A percentile compares a stretch with the other conserved stretches of the same genome.
Evolutionary conservation across 2,113 vertebrate genomes (phyloP).

Genomic region (Tyto alba): DNA sequence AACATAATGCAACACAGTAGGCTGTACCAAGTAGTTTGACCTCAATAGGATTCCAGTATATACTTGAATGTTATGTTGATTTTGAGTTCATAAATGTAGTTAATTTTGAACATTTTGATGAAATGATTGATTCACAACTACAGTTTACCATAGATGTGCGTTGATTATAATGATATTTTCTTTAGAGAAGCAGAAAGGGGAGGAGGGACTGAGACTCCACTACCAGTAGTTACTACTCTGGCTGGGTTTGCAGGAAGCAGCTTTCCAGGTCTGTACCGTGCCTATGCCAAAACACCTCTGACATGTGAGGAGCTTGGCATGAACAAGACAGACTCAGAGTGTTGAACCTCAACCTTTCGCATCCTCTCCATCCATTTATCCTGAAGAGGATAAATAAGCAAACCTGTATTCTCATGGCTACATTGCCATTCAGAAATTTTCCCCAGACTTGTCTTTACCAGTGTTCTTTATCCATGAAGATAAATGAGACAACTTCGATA

Average conservation of each 20-base stretch:
- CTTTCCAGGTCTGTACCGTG: not conserved
- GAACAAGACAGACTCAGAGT: not conserved
- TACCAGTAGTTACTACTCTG: not conserved
- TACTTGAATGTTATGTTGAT: not conserved
- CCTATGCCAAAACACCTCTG: not conserved
- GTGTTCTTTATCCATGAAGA: not conserved
- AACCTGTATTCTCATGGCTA: not conserved
- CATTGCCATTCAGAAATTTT: not conserved
- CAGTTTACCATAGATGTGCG: not conserved
- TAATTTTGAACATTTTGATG: not conserved
- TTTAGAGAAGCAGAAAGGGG: not conserved
- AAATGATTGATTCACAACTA: not conserved
- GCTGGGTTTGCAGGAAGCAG: not conserved
- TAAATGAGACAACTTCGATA: not conserved
- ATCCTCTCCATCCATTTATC: not conserved
- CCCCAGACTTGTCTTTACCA: not conserved
- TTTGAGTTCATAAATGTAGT: not conserved
- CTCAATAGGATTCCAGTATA: not conserved
- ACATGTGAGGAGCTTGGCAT: not conserved
- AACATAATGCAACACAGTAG: not conserved
- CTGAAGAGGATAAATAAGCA: not conserved
- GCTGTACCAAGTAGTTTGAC: not conserved
- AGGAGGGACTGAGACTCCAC: not conserved
- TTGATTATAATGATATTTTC: not conserved
- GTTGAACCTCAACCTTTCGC: not conserved